Evolutionary conservation across 2,797 vertebrate species (phyloP).

Genomic region (Etheostoma perlongum): DNA sequence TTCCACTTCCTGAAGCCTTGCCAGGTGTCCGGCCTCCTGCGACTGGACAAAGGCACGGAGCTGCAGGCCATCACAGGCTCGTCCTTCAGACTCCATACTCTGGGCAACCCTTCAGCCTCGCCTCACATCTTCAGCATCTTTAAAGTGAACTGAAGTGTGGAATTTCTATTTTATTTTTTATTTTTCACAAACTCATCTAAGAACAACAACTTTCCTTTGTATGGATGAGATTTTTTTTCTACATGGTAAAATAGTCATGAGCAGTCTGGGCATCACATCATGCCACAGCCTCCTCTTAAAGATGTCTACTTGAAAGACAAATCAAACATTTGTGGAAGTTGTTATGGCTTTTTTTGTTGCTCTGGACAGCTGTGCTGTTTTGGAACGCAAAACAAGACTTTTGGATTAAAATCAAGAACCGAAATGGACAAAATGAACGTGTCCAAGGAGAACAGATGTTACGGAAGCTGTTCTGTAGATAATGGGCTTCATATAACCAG

Average conservation of each 20-base stretch:
- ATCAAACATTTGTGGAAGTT: constrained; percentile 73
- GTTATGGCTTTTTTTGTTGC: constrained; percentile 64
- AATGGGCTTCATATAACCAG: constrained; percentile 60
- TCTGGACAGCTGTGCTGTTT: constrained; percentile 64
- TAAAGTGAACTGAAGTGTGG: constrained; percentile 86
- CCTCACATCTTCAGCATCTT: constrained; percentile 94
- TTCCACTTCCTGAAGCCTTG: constrained; percentile 90
- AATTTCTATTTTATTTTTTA: not conserved
- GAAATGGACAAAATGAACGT: constrained; percentile 64
- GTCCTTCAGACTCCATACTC: constrained; percentile 78
- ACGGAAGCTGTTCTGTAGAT: constrained; percentile 69
- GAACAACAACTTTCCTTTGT: constrained; percentile 29
- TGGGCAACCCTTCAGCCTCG: constrained; percentile 72
- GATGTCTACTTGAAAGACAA: constrained; percentile 66
- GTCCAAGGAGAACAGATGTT: constrained; percentile 71
- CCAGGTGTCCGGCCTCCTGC: constrained; percentile 92
- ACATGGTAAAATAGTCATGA: constrained; percentile 36
- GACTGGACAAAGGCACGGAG: constrained; percentile 84
- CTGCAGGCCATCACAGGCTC: constrained; percentile 83
- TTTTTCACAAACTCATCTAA: constrained; percentile 25
- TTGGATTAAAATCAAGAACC: constrained; percentile 72
- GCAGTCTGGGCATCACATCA: constrained; percentile 31
- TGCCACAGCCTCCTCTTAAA: constrained; percentile 47
- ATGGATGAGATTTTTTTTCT: constrained; percentile 31
- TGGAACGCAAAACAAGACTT: constrained; percentile 65